Evolutionary conservation across 2,888 invertebrate species (phyloP), one percentile per base, ranked within the genome.

Genomic region (Oasisia sp.): DNA sequence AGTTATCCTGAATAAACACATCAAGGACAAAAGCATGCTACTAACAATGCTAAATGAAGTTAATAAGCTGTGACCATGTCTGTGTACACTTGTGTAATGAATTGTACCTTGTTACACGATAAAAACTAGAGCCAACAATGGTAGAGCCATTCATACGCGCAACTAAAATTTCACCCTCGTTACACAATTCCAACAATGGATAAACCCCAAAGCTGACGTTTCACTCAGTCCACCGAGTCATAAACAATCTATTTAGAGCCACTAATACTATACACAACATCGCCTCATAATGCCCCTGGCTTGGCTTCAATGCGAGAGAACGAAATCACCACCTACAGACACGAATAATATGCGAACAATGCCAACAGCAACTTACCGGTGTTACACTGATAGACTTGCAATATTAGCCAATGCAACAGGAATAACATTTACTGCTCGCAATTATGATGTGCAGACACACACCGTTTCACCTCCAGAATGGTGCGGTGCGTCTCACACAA

Each of bases 161-260:
- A 74, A 74, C 74, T 74, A 74, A 3, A 74, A 74, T 74, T 74
- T 74, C 74, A 74, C 74, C 74, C 74, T 74, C 27, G 27, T 27
- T 74, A 74, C 27, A 19, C n/a, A 74, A 19, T 27, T 0, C 27
- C 74, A 74, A 74, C 74, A 74, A 74, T 27, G 74, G 74, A 19
- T 74, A 74, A 27, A 14, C 74, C 27, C 74, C 19, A 14, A 74
- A n/a, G 27, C 74, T 74, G 27, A 74, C 74, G 27, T 74, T 74
- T 74, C 74, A 74, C 74, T 74, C 74, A 27, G 74, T 19, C 74
- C 27, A 19, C 19, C 14, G n/a, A 74, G 74, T 74, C 74, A 27
- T 74, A 74, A 74, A 74, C 74, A 74, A 74, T 74, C 74, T 74
- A 74, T 74, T 74, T 74, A 74, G 27, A 74, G 74, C n/a, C 50